phyloP scores from a whole-genome alignment of 2,888 invertebrate species.

The Capitulum mitella region DNA sequence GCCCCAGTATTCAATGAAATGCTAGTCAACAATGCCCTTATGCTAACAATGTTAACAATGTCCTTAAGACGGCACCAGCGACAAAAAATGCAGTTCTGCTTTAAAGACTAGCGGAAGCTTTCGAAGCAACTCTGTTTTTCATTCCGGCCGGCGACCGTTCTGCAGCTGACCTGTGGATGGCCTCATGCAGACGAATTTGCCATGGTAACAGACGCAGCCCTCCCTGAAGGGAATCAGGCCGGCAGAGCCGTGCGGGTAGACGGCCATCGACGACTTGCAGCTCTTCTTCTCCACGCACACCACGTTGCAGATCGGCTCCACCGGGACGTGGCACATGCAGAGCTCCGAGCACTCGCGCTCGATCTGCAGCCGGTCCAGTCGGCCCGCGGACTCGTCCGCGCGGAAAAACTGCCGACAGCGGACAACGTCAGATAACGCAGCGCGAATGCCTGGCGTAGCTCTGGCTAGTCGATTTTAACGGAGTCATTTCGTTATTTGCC shows the following conservation, averaged over 20 bases:
- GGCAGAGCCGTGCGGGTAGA: slow-evolving; percentile 37
- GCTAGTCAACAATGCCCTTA: no score
- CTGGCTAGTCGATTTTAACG: no score
- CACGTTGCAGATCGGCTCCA: slow-evolving; percentile 71
- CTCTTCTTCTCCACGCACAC: slow-evolving; percentile 66
- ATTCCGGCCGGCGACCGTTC: no score
- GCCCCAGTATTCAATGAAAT: no score
- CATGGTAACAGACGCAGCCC: slow-evolving; percentile 38
- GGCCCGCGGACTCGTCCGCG: slow-evolving; percentile 18
- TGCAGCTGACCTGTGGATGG: slow-evolving; percentile 35
- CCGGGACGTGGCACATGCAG: slow-evolving; percentile 72
- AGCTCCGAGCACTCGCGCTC: slow-evolving; percentile 83
- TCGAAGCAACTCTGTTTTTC: no score
- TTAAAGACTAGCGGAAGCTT: no score
- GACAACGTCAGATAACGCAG: no score
- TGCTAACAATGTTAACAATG: no score
- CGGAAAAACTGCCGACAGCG: slow-evolving; percentile 14
- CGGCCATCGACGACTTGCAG: slow-evolving; percentile 36
- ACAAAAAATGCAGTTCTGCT: no score
- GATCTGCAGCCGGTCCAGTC: slow-evolving; percentile 32
- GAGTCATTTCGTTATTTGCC: no score
- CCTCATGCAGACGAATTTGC: slow-evolving; percentile 38
- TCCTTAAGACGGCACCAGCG: no score
- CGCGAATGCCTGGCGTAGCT: no score
- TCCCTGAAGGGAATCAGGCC: slow-evolving; percentile 35